Evolutionary conservation across 2,888 invertebrate species (phyloP), one percentile per base, ranked within the genome.

Genomic region (Euspilapteryx auroguttella): DNA sequence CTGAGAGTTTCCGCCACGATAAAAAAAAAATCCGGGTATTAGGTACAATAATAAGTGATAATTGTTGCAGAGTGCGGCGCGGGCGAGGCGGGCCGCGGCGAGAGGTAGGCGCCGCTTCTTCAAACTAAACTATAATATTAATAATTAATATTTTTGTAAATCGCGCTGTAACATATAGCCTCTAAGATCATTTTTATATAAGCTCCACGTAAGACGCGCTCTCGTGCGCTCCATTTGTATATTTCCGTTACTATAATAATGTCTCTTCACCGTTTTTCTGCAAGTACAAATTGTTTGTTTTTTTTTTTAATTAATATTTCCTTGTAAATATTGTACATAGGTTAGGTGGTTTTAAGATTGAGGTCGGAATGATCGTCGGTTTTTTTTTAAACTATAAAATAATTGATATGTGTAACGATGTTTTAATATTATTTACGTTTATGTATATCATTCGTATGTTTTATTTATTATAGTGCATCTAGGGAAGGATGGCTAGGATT

Each of bases 261-360:
- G 57, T 49, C 50, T 58, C 64, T 56, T 65, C 59, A 68, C 65
- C 54, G 55, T 68, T 69, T 59, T 49, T 75, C 75, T 68, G 71
- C 73, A 69, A 77, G 77, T 77, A 77, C 77, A 77, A 77, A 77
- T 71, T 73, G 69, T 75, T 75, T 73, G 66, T 73, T 68, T 73
- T 75, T n/a, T n/a, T n/a, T n/a, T n/a, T n/a, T n/a, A n/a, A n/a
- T n/a, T n/a, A n/a, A n/a, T n/a, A n/a, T n/a, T 71, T 33, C 32
- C 59, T 45, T 78, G 76, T 76, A 76, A 62, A 77, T 76, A 77
- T 56, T 76, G 75, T 77, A 76, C 63, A 75, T 77, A 76, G 47
- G 49, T 55, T 52, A 31, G 33, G 27, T 56, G 56, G 54, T 53
- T 52, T 50, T 56, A 46, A 44, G 49, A 39, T 22, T 64, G 62